These are phyloP conservation scores for Coronaproctus castanopsis DNA, from an alignment of 2,888 invertebrate species.

Conservation along the genomic window DNA sequence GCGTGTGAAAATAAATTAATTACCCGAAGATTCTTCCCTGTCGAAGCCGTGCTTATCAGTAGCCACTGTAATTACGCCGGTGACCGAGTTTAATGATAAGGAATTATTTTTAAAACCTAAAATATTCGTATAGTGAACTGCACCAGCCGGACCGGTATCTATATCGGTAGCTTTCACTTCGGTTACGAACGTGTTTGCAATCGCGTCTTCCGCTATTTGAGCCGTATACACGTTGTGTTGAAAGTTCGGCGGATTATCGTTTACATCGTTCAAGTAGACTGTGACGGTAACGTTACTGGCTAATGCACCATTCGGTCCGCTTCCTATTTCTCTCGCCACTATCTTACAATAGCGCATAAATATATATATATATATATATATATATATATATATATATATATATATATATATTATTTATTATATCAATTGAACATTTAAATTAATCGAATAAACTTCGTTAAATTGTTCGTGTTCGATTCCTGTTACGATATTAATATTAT, in stretches of 20 bases:
- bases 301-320: conserved; percentile 28
- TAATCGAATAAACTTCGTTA: no score
- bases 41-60: conserved; percentile 58
- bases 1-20: no score
- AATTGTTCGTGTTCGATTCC: no score
- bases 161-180: conserved; percentile 26
- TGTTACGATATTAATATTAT: no score
- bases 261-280: conserved; percentile 62
- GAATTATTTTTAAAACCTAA: conserved; percentile 58
- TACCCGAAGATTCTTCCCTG: conserved; percentile 48
- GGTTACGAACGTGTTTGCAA: conserved; percentile 46
- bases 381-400: no score
- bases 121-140: conserved; percentile 55
- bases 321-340: conserved; percentile 59
- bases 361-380: not conserved
- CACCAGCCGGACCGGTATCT: conserved; percentile 43
- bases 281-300: conserved; percentile 53
- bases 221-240: conserved; percentile 48
- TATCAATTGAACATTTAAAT: no score
- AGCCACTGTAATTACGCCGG: conserved; percentile 61
- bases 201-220: conserved; percentile 59
- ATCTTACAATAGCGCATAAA: conserved; percentile 45
- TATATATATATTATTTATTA: no score
- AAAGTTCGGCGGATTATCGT: conserved; percentile 74
- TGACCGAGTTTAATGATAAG: conserved; percentile 50